Evolutionary conservation across 2,797 vertebrate species (phyloP).

Genomic region (Muscicapa striata): DNA sequence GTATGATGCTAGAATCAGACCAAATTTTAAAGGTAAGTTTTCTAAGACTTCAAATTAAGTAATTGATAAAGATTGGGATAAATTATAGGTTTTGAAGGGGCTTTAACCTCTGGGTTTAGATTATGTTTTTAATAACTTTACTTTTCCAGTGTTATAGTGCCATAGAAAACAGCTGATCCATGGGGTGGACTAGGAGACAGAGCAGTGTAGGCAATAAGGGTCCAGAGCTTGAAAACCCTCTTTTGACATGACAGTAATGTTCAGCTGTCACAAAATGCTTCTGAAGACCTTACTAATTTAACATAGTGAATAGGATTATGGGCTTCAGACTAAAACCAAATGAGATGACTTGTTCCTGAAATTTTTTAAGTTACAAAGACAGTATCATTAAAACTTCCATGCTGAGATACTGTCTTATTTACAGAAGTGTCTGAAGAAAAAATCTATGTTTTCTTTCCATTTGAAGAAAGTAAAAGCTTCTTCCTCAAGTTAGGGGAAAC

Average conservation of each 20-base stretch:
- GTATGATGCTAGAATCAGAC: conserved; percentile 97
- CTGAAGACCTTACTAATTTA: neutral
- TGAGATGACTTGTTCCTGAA: neutral
- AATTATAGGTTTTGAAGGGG: neutral
- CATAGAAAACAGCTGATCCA: neutral
- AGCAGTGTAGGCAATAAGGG: neutral
- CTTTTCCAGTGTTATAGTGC: neutral
- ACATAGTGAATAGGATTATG: neutral
- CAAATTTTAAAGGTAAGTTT: conserved; percentile 97
- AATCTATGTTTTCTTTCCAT: neutral
- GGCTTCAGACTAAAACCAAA: neutral
- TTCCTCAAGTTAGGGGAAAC: neutral
- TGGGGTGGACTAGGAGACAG: neutral
- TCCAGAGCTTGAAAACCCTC: neutral
- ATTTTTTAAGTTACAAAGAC: neutral
- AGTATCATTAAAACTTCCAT: neutral
- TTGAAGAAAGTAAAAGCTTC: neutral
- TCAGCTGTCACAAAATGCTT: neutral
- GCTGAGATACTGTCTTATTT: neutral
- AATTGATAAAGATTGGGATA: neutral
- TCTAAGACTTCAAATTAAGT: conserved; percentile 11
- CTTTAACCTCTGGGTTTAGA: neutral
- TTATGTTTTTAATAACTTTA: neutral
- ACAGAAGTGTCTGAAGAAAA: neutral
- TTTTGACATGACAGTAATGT: neutral